Conservation (phyloP, 2,797 vertebrate species). For the Myoxocephalus aenaeus region DNA sequence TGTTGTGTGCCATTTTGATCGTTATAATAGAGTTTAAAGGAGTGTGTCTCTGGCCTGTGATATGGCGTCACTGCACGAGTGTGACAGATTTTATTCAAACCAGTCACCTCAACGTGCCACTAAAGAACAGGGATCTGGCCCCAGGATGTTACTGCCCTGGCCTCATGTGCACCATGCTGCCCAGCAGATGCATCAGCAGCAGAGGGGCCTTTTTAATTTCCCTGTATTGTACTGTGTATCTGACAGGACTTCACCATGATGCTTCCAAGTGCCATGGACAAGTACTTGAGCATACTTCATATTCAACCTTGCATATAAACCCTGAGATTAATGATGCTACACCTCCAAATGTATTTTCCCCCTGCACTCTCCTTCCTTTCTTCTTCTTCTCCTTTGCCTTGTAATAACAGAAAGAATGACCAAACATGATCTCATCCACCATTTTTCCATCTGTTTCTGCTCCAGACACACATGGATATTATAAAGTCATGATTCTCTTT, state of each 20-base stretch:
- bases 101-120: constrained; percentile 1
- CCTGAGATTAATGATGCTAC: constrained; percentile 12
- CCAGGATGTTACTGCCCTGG: neutral
- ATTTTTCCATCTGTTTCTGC: constrained; percentile 53
- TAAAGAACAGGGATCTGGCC: neutral
- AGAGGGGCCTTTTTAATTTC: constrained; percentile 15
- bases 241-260: constrained; percentile 18
- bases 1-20: constrained; percentile 12
- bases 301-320: constrained; percentile 25
- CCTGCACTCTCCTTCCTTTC: neutral
- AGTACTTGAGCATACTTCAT: constrained; percentile 5
- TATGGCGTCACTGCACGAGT: neutral
- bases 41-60: neutral
- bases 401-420: constrained; percentile 34
- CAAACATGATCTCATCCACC: constrained; percentile 29
- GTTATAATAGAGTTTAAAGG: constrained; percentile 3
- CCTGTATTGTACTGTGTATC: neutral
- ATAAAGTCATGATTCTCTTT: constrained; percentile 84
- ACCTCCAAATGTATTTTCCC: constrained; percentile 27
- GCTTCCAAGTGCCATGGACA: neutral
- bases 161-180: constrained; percentile 3
- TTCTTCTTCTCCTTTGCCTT: constrained; percentile 21
- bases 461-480: constrained; percentile 68
- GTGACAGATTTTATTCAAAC: constrained; percentile 18
- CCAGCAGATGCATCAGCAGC: constrained; percentile 7